These are phyloP conservation scores for Stenoptilia bipunctidactyla DNA, from an alignment of 2,888 invertebrate species.

Conservation along the genomic window DNA sequence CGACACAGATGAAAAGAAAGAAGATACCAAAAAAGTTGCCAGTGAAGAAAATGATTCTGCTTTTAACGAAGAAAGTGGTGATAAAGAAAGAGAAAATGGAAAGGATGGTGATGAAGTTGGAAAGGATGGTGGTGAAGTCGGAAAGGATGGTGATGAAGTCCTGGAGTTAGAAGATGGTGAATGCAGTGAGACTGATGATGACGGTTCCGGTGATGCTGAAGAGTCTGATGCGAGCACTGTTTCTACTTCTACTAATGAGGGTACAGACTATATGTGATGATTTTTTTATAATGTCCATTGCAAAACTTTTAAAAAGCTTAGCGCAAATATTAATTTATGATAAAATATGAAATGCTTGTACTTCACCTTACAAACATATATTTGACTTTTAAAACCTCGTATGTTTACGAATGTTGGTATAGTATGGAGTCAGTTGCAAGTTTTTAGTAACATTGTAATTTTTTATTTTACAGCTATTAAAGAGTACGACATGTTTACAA, in stretches of 20 bases:
- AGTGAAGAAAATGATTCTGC: neutral
- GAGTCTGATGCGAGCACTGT: constrained; percentile 37
- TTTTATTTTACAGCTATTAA: too few relatives aligned
- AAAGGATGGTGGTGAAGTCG: constrained; percentile 6
- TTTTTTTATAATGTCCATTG: too few relatives aligned
- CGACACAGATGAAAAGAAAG: constrained; percentile 6
- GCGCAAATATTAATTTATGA: too few relatives aligned
- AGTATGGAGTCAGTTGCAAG: too few relatives aligned
- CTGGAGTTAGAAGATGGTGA: constrained; percentile 75
- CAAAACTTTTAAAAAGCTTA: too few relatives aligned
- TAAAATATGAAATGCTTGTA: too few relatives aligned
- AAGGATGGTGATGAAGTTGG: constrained; percentile 9
- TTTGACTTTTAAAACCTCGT: too few relatives aligned
- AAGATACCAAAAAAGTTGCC: constrained; percentile 3
- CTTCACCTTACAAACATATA: too few relatives aligned
- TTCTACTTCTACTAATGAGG: constrained; percentile 57
- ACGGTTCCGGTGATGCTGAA: constrained; percentile 25
- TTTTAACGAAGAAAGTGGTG: neutral
- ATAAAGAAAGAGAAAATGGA: constrained; percentile 3
- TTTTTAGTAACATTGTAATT: too few relatives aligned
- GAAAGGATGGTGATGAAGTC: constrained; percentile 33
- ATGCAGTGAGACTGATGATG: constrained; percentile 68
- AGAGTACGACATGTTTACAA: too few relatives aligned
- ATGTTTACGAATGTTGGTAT: too few relatives aligned
- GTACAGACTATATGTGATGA: constrained; percentile 31